These are phyloP conservation scores for Rhynchonycteris naso DNA, from an alignment of 2,797 vertebrate genomes.

Conservation along the genomic window DNA sequence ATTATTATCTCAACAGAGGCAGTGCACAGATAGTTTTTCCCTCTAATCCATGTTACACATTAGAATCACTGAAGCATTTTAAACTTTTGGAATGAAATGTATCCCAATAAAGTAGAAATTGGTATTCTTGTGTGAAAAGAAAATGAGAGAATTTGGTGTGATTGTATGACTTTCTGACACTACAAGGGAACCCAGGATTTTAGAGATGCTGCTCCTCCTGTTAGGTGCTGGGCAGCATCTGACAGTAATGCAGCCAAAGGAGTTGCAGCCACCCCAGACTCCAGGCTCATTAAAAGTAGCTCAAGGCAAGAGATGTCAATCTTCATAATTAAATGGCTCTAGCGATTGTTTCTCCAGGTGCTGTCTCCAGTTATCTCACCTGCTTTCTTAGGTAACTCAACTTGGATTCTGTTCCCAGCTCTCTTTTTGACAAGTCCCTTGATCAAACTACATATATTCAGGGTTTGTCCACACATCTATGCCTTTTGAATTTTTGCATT, in stretches of 20 bases:
- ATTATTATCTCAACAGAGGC: background rate
- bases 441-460: background rate
- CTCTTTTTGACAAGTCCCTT: conserved; percentile 18
- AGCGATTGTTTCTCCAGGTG: background rate
- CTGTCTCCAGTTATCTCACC: background rate
- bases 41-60: background rate
- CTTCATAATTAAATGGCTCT: background rate
- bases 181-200: background rate
- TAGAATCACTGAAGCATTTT: background rate
- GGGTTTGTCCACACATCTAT: background rate
- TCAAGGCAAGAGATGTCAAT: conserved; percentile 45
- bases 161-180: conserved; percentile 1
- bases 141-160: background rate
- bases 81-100: background rate
- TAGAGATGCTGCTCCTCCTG: background rate
- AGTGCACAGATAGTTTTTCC: background rate
- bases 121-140: background rate
- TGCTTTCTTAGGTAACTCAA: conserved; percentile 15
- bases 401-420: background rate
- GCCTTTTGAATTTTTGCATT: background rate
- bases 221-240: background rate
- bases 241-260: background rate
- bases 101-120: background rate
- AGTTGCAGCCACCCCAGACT: background rate
- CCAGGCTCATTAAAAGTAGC: conserved; percentile 44